Base-by-base conservation (phyloP, 2,113 vertebrate species). In the Barbus barbus region DNA sequence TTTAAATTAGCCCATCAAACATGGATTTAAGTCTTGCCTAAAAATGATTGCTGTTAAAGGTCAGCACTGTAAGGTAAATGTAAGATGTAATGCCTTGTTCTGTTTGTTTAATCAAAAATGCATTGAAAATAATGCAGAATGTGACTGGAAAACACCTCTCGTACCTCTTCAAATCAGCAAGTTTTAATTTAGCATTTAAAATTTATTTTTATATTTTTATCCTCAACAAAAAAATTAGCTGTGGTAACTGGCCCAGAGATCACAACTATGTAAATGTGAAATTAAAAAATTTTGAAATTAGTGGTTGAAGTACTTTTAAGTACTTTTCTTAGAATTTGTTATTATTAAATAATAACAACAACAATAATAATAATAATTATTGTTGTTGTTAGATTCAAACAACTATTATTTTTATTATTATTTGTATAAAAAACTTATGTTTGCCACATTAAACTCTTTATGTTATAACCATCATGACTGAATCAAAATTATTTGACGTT, bases 21-120 rank as follows among this genome's bases (percentile, higher is more conserved):
- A 9, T 22, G 28, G 24, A 53, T 28, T 44, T 12, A 51, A 48
- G n/a, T n/a, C n/a, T n/a, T n/a, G n/a, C n/a, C n/a, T n/a, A n/a
- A n/a, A 53, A 31, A 76, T 36, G 0, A 77, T 77, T 77, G 51
- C 74, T n/a, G 46, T 56, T 56, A 77, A 77, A 58, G 51, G 7
- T 56, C 48, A 77, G 48, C 44, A 9, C 5, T 48, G 24, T 20
- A 13, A 33, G 46, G 38, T 73, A 26, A 46, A 46, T 26, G 12
- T 9, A 1, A 13, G 16, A 48, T 1, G 74, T 33, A 56, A 78
- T 9, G 48, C 41, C 41, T 48, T 74, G 22, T 26, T 73, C 36
- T 44, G 18, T 48, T 41, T 44, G 33, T 46, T 46, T 14, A 73
- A 46, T 46, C 24, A 36, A 72, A 65, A 72, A 72, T 13, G 3